Percentiles rank a stretch among this genome's conserved stretches.
Evolutionary conservation across 2,888 invertebrate species (phyloP).

Genomic region (Drosophila histrio): DNA sequence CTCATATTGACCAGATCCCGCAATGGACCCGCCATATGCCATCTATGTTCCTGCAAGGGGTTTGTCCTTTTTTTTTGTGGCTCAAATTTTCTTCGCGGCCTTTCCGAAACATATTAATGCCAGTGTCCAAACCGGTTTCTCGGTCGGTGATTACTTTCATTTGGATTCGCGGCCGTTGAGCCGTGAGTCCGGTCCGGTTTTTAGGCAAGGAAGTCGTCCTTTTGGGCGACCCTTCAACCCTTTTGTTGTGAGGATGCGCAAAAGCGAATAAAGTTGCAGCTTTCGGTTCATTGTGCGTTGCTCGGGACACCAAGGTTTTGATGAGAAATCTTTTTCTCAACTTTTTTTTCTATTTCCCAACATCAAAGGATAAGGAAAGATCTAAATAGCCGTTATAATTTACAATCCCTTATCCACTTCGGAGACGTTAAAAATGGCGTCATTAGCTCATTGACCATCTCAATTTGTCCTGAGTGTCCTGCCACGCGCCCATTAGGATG

Average conservation of each 20-base stretch:
- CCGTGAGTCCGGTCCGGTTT: constrained; percentile 76
- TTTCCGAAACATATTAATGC: constrained; percentile 62
- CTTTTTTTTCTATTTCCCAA: constrained; percentile 27
- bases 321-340: constrained; percentile 68
- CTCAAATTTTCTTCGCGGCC: constrained; percentile 70
- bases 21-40: constrained; percentile 75
- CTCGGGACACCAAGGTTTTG: constrained; percentile 40
- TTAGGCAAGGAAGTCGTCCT: constrained; percentile 51
- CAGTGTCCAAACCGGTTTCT: constrained; percentile 79
- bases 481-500: constrained; percentile 58
- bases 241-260: constrained; percentile 66
- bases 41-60: constrained; percentile 55
- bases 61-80: constrained; percentile 58
- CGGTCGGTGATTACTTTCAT: constrained; percentile 52
- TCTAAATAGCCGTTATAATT: constrained; percentile 70
- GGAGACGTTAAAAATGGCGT: constrained; percentile 24
- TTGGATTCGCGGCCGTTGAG: constrained; percentile 55
- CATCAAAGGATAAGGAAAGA: constrained; percentile 13
- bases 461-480: constrained; percentile 34
- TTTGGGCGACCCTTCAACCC: constrained; percentile 69
- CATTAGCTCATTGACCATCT: constrained; percentile 36
- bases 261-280: constrained; percentile 72
- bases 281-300: constrained; percentile 45
- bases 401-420: constrained; percentile 1
- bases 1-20: constrained; percentile 70